Evolutionary conservation across 2,797 vertebrate genomes (phyloP), one percentile per base, ranked within the genome.

Genomic region (Xerus rutilus): DNA sequence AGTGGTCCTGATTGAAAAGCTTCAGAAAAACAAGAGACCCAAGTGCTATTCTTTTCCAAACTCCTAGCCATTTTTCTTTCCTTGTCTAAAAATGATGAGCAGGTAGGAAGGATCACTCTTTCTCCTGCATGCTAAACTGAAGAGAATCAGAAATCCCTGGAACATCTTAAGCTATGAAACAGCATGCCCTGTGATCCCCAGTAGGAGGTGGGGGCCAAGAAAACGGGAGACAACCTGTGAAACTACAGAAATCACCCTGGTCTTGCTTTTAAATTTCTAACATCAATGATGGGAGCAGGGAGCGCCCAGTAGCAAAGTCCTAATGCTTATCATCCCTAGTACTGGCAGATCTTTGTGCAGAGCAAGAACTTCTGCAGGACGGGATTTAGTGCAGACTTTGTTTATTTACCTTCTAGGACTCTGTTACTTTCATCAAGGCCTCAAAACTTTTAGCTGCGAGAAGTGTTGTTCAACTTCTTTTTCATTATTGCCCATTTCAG

Each of bases 1-100:
- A 92, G 97, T 35, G 45, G n/a, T 69, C 95, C 92, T 87, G 77
- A 89, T 79, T 95, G 67, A 90, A 95, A 87, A 97, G 45, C 96
- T 96, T 96, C 92, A 97, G 97, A 79, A 92, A 97, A 92, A 67
- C 64, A 79, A 64, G 49, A 85, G 45, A 17, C 28, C 6, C 21
- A 8, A 39, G 28, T 18, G 8, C 45, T 35, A 12, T 25, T 89
- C 32, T n/a, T 82, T 91, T 35, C 67, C 17, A 10, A 57, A 77
- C 8, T 82, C 32, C 28, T n/a, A 39, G 47, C 20, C 35, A 18
- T 73, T 57, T 72, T 57, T 91, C 25, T 81, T 57, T n/a, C 43
- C 9, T 76, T 74, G 14, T 64, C 30, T 73, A 39, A 88, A 81
- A 49, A 73, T 1, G 11, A 88, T 28, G 28, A 90, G 39, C 47